Evolutionary conservation across 2,113 vertebrate genomes (phyloP), one percentile per base, ranked within the genome.

Genomic region (Propithecus coquereli): DNA sequence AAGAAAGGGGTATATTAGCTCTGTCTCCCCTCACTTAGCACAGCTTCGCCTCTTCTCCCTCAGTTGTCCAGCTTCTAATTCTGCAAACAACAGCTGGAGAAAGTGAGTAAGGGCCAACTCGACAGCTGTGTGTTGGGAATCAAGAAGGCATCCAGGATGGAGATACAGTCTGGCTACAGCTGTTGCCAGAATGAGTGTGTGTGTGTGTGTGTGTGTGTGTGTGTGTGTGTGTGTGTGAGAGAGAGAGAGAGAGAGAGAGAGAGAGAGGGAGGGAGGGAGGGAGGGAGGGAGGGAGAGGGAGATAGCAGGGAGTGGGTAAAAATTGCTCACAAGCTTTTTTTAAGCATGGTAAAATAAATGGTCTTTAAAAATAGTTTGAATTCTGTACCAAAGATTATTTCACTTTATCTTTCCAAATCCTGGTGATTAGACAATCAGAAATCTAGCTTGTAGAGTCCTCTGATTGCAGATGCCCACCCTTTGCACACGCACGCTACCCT

Each of bases 81-180:
- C 91, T 95, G 79, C 91, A 89, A 89, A 95, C 89, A 96, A 65
- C 97, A 97, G 94, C 91, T 96, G 93, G 93, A 96, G 86, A 86
- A 74, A n/a, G 34, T 74, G 37, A 79, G 30, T 52, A 70, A 74
- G 54, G 85, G 82, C 79, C 91, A 79, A 65, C 37, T 65, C 65
- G 80, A 43, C 96, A 97, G 90, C 95, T 95, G 91, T 96, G 89
- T 70, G 34, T 70, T 90, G 54, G 77, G 91, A 91, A 86, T 71
- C 47, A 86, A 92, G 90, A 83, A 94, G 68, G 73, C 73, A 7
- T 95, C 71, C 37, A 40, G 71, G 85, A 71, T 73, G 85, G 94
- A 77, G 73, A 89, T 59, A 90, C 50, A 79, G 32, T 90, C 45
- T 71, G 45, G 74, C 59, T 45, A 80, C 91, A 87, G 71, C 57